Conservation (phyloP, 2,888 invertebrate genomes). For the Eurytoma californica region DNA sequence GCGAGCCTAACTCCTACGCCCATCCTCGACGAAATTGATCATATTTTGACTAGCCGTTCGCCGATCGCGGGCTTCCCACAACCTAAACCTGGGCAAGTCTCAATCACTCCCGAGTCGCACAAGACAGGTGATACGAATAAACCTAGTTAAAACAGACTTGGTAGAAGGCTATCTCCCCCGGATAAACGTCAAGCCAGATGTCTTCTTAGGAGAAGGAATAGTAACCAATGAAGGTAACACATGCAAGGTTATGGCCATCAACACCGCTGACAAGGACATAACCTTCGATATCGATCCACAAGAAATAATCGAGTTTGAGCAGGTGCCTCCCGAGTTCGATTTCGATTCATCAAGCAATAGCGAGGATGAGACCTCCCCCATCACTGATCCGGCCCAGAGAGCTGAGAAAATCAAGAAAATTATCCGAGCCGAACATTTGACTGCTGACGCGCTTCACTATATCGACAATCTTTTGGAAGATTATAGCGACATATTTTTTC, state of each 20-base stretch:
- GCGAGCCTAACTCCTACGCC: too few relatives aligned
- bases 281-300: not conserved
- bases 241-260: not conserved
- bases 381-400: not conserved
- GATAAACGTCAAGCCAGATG: not conserved
- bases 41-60: too few relatives aligned
- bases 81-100: too few relatives aligned
- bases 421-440: not conserved
- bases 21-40: too few relatives aligned
- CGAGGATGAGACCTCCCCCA: not conserved
- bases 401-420: not conserved
- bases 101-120: too few relatives aligned
- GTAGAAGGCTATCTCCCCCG: not conserved
- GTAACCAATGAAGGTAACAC: not conserved
- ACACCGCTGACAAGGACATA: not conserved
- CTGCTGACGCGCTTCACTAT: not conserved
- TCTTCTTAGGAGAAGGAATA: conserved; percentile 1
- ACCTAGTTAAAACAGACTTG: not conserved
- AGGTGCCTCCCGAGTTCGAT: too few relatives aligned
- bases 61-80: too few relatives aligned
- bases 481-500: not conserved
- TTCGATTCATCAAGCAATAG: not conserved
- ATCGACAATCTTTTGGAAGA: not conserved
- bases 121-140: not conserved
- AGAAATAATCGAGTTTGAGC: too few relatives aligned